Evolutionary conservation across 2,888 invertebrate species (phyloP).

Genomic region (Melieria crassipennis): DNA sequence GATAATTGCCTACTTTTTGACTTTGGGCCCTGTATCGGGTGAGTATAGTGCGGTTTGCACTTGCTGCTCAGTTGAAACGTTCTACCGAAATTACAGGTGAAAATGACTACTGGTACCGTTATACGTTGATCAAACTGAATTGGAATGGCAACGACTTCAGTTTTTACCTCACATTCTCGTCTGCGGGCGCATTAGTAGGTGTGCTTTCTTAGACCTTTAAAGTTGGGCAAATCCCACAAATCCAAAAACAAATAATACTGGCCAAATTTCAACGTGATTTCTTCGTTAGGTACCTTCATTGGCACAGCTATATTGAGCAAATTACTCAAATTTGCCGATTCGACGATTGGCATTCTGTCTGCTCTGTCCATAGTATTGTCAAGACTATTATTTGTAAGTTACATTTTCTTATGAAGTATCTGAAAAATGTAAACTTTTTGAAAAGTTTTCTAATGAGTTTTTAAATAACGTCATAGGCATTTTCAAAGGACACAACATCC

Average conservation of each 20-base stretch:
- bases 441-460: neutral
- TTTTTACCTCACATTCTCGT: slow-evolving; percentile 58
- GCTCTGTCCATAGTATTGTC: slow-evolving; percentile 59
- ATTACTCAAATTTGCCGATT: slow-evolving; percentile 58
- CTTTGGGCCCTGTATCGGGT: slow-evolving; percentile 58
- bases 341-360: slow-evolving; percentile 61
- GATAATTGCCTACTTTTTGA: slow-evolving; percentile 58
- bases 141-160: slow-evolving; percentile 64
- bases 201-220: neutral
- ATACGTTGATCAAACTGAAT: slow-evolving; percentile 57
- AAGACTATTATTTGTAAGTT: slow-evolving; percentile 60
- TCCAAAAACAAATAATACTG: neutral
- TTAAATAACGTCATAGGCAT: slow-evolving; percentile 51
- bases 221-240: neutral
- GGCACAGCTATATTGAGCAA: slow-evolving; percentile 64
- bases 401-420: neutral
- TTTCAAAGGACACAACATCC: slow-evolving; percentile 53
- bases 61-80: neutral
- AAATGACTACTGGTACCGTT: slow-evolving; percentile 62
- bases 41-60: slow-evolving; percentile 1
- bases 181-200: slow-evolving; percentile 57
- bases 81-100: slow-evolving; percentile 50
- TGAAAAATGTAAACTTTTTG: neutral
- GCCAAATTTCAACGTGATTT: neutral
- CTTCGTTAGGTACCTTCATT: slow-evolving; percentile 60